These are phyloP conservation scores for Forbesichthys papilliferus DNA, from an alignment of 2,113 vertebrate genomes.

Conservation along the genomic window DNA sequence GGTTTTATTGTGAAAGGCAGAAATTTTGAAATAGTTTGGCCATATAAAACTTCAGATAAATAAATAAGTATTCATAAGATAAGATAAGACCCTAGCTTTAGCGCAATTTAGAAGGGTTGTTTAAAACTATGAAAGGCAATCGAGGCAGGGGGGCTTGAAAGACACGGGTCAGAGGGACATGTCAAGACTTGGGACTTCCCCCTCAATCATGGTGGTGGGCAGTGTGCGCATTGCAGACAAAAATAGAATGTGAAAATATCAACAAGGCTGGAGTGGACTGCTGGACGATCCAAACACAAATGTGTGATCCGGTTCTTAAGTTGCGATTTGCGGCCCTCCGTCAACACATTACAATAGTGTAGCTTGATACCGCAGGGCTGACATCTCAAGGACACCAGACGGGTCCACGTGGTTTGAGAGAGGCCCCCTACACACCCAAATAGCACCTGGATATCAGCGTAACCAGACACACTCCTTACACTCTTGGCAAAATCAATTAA, in stretches of 20 bases:
- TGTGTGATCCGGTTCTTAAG: not conserved
- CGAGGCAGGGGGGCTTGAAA: not conserved
- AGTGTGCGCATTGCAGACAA: not conserved
- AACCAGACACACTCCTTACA: constrained; percentile 62
- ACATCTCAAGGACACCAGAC: constrained; percentile 24
- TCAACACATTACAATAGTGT: not conserved
- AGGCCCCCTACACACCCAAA: constrained; percentile 5
- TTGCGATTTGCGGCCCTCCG: not conserved
- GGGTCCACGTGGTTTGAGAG: not conserved
- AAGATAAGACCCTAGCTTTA: no score
- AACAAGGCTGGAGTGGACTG: not conserved
- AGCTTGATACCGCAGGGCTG: not conserved
- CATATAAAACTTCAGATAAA: no score
- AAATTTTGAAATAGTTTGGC: no score
- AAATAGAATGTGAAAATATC: no score
- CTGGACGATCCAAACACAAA: not conserved
- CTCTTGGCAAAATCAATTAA: constrained; percentile 68
- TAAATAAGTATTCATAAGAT: no score
- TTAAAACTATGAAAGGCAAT: no score
- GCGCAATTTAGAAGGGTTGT: no score
- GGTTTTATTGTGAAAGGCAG: no score
- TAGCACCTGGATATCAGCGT: constrained; percentile 35
- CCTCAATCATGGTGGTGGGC: not conserved
- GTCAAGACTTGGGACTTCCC: constrained; percentile 1
- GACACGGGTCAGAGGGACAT: not conserved